Evolutionary conservation across 2,113 vertebrate species (phyloP).

Genomic region (Tiliqua scincoides): DNA sequence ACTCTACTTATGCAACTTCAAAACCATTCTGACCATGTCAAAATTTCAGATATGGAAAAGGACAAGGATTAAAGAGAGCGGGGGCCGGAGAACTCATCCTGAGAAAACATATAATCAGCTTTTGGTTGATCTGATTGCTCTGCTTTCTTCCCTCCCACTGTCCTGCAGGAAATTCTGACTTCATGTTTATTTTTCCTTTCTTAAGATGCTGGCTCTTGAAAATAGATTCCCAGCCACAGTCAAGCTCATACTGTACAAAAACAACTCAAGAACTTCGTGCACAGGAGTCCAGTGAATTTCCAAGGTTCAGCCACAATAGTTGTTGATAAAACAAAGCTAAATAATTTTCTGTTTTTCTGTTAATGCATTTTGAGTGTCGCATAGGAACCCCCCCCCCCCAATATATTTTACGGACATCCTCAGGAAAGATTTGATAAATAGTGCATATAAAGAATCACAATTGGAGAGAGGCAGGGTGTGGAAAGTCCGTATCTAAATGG

Average conservation of each 20-base stretch:
- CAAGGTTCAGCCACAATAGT: neutral
- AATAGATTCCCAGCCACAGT: constrained; percentile 58
- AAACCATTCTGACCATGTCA: neutral
- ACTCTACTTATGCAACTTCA: neutral
- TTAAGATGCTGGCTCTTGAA: constrained; percentile 69
- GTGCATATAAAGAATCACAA: no score
- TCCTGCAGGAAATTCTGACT: constrained; percentile 67
- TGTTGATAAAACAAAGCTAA: neutral
- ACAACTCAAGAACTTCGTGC: constrained; percentile 48
- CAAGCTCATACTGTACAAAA: constrained; percentile 55
- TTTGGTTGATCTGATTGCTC: constrained; percentile 66
- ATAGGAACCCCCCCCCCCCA: neutral
- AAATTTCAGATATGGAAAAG: constrained; percentile 29
- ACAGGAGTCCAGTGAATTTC: constrained; percentile 39
- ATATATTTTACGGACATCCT: no score
- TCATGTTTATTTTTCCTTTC: constrained; percentile 68
- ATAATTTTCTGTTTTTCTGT: neutral
- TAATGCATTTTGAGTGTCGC: neutral
- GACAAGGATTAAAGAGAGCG: neutral
- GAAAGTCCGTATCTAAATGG: neutral
- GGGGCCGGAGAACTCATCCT: constrained; percentile 46
- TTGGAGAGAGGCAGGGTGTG: neutral
- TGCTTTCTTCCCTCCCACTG: constrained; percentile 60
- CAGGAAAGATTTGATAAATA: neutral
- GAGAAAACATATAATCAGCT: constrained; percentile 68